phyloP scores from a whole-genome alignment of 2,113 vertebrate genomes.

The Azemiops feae region DNA sequence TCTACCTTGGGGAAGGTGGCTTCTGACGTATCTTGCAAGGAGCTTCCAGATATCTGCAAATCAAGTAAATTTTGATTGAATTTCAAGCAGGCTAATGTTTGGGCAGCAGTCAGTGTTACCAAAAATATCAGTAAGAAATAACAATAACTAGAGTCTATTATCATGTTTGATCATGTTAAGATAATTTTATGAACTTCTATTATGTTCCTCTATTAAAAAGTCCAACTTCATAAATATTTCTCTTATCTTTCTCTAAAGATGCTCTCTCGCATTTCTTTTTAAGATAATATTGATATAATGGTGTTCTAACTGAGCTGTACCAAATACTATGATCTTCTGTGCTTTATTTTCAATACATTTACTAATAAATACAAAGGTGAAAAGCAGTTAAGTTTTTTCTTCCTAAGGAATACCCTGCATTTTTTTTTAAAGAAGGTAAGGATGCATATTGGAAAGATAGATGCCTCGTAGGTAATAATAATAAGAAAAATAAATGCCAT shows the following conservation, averaged over 20 bases:
- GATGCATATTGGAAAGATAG: neutral
- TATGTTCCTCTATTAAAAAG: neutral
- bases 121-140: neutral
- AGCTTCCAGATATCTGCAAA: constrained; percentile 57
- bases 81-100: neutral
- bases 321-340: neutral
- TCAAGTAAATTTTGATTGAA: constrained; percentile 21
- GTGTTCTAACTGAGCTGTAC: neutral
- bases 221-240: neutral
- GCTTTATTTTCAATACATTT: neutral
- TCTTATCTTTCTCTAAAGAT: neutral
- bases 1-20: constrained; percentile 62
- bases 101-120: neutral
- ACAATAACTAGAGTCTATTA: neutral
- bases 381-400: neutral
- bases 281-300: neutral
- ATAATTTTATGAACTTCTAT: neutral
- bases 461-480: neutral
- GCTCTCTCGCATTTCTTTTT: neutral
- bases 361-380: neutral
- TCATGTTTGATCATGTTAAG: neutral
- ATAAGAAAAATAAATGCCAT: neutral
- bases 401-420: neutral
- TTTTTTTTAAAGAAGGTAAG: neutral
- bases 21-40: constrained; percentile 53